Evolutionary conservation across 2,797 vertebrate species (phyloP), one percentile per base, ranked within the genome.

Genomic region (Darevskia mixta): DNA sequence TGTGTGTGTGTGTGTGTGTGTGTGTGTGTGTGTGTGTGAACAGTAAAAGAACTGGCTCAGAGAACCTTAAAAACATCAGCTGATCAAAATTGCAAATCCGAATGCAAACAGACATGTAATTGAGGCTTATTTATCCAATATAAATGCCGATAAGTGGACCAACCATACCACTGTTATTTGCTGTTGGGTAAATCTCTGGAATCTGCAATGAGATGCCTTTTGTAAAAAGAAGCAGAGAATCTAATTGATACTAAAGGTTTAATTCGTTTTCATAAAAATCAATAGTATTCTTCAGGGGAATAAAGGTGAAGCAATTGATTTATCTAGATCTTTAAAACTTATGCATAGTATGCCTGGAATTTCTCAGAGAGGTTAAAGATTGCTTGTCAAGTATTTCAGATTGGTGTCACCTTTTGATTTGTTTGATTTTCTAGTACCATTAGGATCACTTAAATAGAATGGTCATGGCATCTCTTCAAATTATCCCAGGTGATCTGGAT

Each of bases 211-310:
- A 88, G 85, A 92, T 27, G 49, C n/a, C 87, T 79, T 38, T 85
- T 94, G 80, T 89, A 27, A 79, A 69, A 94, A 78, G 83, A 91
- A 86, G 91, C 49, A 93, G 23, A 77, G 83, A 88, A 94, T 89
- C 92, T 96, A 96, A 97, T 95, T 96, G 96, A 95, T 93, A 92
- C 89, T 79, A 90, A 93, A 87, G 92, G 87, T 94, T 97, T 97
- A 96, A 96, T 97, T 97, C 86, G 94, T 97, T 97, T 97, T 97
- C 92, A 95, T 95, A 96, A 96, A 97, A 97, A 97, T 98, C 97
- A 96, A 97, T 97, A 95, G 23, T 15, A 80, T 89, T 97, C 95
- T 95, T 96, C 95, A 95, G 95, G 95, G 92, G 86, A 95, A 96
- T 95, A 92, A 95, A 95, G 92, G 94, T 96, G 95, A 97, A 97